Percentiles rank a stretch among this genome's conserved stretches.
Conservation (phyloP, 2,797 vertebrate genomes). For the Xyrichtys novacula region DNA sequence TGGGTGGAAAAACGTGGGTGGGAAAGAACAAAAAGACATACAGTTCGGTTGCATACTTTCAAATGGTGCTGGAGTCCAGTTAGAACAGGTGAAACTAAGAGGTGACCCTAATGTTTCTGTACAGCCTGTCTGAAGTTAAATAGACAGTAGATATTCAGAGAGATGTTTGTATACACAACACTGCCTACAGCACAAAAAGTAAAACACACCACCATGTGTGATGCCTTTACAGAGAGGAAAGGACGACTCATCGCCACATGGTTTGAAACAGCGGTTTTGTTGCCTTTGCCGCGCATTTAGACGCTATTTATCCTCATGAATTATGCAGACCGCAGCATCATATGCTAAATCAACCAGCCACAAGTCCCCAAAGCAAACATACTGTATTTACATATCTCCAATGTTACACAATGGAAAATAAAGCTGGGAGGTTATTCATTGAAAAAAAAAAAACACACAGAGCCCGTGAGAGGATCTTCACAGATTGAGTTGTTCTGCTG, state of each 20-base stretch:
- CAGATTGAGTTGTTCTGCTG: constrained; percentile 34
- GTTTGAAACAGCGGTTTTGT: constrained; percentile 20
- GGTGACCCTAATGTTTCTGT: constrained; percentile 6
- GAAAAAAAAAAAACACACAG: constrained; percentile 40
- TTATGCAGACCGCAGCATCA: constrained; percentile 57
- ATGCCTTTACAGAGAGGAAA: too few species aligned
- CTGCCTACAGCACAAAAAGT: background rate
- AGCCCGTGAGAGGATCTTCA: constrained; percentile 37
- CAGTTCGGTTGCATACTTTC: constrained; percentile 17
- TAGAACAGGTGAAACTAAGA: background rate
- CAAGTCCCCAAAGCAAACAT: constrained; percentile 55
- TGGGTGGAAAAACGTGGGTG: constrained; percentile 47
- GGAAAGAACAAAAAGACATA: constrained; percentile 32
- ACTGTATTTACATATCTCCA: constrained; percentile 60
- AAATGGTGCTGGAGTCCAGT: constrained; percentile 20
- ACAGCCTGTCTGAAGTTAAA: background rate
- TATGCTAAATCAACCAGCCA: constrained; percentile 53
- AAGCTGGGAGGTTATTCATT: constrained; percentile 21
- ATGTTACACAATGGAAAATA: constrained; percentile 44
- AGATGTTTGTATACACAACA: background rate
- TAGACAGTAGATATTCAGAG: background rate
- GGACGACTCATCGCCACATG: constrained; percentile 7
- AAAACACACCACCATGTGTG: too few species aligned
- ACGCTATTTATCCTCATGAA: constrained; percentile 60
- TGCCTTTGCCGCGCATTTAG: constrained; percentile 47